A percentile compares a stretch with the other conserved stretches of the same genome.
These are phyloP conservation scores for Sitta carolinensis DNA, from an alignment of 2,797 vertebrate species.

Conservation along the genomic window DNA sequence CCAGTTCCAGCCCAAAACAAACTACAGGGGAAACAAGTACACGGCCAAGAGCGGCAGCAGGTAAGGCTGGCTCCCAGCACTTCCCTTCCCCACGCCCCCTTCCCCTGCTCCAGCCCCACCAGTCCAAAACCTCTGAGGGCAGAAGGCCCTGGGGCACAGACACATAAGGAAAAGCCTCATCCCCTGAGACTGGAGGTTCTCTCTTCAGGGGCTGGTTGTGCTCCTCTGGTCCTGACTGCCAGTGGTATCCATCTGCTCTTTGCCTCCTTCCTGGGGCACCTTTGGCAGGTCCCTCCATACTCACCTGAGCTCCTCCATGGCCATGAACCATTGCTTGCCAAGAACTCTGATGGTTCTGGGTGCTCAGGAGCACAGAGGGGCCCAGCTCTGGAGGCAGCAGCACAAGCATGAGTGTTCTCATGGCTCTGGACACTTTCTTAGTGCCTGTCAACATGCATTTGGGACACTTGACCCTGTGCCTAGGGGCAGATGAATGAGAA, in stretches of 20 bases:
- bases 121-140: not conserved
- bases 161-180: not conserved
- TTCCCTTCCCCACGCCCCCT: not conserved
- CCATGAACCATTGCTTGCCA: not conserved
- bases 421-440: not conserved
- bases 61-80: constrained; percentile 67
- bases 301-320: not conserved
- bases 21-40: constrained; percentile 97
- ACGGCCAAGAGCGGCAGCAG: constrained; percentile 76
- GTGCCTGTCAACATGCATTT: not conserved
- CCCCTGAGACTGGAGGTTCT: not conserved
- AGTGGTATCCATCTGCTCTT: not conserved
- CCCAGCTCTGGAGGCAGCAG: not conserved
- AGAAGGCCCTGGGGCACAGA: not conserved
- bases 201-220: not conserved
- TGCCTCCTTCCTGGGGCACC: not conserved
- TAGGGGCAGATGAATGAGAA: not conserved
- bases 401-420: not conserved
- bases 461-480: no score
- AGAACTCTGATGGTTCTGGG: accelerated
- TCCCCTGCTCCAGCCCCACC: not conserved
- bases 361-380: not conserved
- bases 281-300: not conserved
- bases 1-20: constrained; percentile 93
- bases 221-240: not conserved